Evolutionary conservation across 2,113 vertebrate genomes (phyloP), one percentile per base, ranked within the genome.

Genomic region (Periophthalmus modestus): DNA sequence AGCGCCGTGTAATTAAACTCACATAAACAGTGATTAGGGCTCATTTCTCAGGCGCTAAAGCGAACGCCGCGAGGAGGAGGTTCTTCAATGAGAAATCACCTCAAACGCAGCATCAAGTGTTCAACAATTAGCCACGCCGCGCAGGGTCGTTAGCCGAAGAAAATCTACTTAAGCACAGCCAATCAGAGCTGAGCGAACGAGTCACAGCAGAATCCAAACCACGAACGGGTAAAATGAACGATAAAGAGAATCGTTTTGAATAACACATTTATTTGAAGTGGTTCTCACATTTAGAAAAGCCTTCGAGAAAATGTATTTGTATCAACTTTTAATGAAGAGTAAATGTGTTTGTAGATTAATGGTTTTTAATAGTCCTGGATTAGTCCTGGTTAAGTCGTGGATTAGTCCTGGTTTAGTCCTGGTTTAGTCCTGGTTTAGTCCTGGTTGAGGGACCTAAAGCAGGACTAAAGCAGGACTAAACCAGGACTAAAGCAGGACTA

Each of bases 1-100:
- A 47, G 57, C n/a, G 13, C 28, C 18, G 34, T 72, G 62, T 81
- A 76, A 84, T 87, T 79, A 74, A 50, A 79, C 78, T 68, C 71
- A 82, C 82, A 79, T 72, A 66, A 18, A 36, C 46, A 82, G 33
- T 54, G n/a, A 83, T 81, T 66, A 68, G 36, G 34, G 39, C 39
- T 72, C 12, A 77, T 79, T 69, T 68, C 23, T 70, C 58, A 69
- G 65, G 43, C 47, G 58, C 72, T 80, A 47, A 79, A 79, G 28
- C 52, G 61, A 50, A 62, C 21, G 77, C 70, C 10, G 33, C 79
- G 69, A 77, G 78, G 74, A 73, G 69, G 57, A 74, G 50, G 59
- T 69, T 54, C 68, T 78, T 52, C 39, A 66, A 77, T 34, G 28
- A 52, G 52, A 78, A 77, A 75, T 7, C 52, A 62, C 18, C 18